Evolutionary conservation across 1,140 invertebrate genomes (phyloP).

Genomic region (Planococcus citri): DNA sequence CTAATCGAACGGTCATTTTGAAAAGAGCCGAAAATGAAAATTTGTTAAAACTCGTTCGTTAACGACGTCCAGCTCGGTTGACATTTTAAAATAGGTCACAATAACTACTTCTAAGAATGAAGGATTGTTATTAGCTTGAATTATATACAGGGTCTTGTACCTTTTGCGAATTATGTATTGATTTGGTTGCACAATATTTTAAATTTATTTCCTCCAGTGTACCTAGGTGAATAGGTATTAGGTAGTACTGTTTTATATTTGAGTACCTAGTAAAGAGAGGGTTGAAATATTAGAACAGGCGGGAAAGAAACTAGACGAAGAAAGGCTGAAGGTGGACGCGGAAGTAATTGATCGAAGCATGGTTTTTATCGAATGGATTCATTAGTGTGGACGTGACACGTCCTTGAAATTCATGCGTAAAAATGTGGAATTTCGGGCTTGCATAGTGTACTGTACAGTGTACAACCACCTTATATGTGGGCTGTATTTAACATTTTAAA

Average conservation of each 20-base stretch:
- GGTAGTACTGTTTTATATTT: too few relatives aligned
- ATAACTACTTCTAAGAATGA: slow-evolving; percentile 3
- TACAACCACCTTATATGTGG: too few relatives aligned
- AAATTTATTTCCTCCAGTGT: background rate
- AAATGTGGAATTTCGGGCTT: background rate
- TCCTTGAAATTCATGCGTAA: background rate
- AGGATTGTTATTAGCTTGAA: background rate
- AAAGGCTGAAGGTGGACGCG: background rate
- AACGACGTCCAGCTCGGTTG: background rate
- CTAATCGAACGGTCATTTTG: background rate
- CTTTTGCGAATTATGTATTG: background rate
- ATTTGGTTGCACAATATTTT: slow-evolving; percentile 4
- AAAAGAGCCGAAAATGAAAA: background rate
- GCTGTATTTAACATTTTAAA: background rate
- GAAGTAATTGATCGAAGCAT: background rate
- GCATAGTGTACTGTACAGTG: too few relatives aligned
- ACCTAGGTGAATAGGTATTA: too few relatives aligned
- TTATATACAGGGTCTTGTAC: background rate
- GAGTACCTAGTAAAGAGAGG: background rate
- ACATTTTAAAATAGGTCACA: slow-evolving; percentile 3
- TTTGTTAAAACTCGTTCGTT: background rate
- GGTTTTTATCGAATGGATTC: background rate
- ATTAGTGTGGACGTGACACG: background rate
- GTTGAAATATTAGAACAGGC: background rate
- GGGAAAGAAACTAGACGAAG: background rate